Conservation (phyloP, 2,888 invertebrate species). For the Lamellibrachia columna region DNA sequence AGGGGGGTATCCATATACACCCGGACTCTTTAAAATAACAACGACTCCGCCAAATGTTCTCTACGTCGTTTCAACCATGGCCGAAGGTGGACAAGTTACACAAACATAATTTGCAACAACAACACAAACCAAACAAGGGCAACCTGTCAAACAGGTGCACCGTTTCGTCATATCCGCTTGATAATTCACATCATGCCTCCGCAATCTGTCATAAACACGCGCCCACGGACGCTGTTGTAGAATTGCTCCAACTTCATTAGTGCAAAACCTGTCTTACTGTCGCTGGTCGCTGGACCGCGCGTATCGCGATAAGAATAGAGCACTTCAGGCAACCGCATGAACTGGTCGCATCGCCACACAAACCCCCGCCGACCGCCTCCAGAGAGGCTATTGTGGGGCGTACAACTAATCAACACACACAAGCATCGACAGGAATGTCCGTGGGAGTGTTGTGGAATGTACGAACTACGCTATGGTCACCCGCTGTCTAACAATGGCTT, state of each 20-base stretch:
- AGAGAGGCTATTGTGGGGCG: neutral
- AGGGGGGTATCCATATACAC: too few relatives aligned
- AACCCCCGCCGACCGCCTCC: neutral
- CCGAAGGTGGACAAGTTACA: neutral
- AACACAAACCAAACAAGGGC: neutral
- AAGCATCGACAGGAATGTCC: neutral
- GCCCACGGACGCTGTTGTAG: neutral
- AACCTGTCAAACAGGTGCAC: neutral
- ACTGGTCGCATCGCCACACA: neutral
- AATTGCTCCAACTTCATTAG: neutral
- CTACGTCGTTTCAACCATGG: neutral
- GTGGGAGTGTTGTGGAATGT: neutral
- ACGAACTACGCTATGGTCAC: neutral
- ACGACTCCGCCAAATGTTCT: neutral
- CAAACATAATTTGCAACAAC: neutral
- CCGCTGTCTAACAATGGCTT: neutral
- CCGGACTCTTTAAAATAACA: neutral
- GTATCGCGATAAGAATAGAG: neutral
- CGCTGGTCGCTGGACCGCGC: neutral
- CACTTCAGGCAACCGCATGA: neutral
- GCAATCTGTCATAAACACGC: neutral
- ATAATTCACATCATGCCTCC: neutral
- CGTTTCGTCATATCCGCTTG: neutral
- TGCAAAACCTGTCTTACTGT: neutral
- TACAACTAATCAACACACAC: neutral